phyloP scores from a whole-genome alignment of 2,797 vertebrate genomes.

The Protosalanx chinensis region DNA sequence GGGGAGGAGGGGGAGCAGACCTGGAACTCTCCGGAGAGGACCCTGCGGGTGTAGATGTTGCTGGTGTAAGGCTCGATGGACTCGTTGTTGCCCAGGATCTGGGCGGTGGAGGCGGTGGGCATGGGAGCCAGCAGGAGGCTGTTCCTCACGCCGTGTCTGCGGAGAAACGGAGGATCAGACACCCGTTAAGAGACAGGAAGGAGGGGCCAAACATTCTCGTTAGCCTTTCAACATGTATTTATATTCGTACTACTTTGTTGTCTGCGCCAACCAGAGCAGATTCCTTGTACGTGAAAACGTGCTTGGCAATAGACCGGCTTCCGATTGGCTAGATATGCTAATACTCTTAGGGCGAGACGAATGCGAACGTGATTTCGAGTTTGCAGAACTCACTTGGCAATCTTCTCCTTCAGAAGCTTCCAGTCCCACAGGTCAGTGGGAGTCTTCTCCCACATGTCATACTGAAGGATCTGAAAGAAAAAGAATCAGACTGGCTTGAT shows the following conservation, averaged over 20 bases:
- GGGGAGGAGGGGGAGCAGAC: constrained; percentile 45
- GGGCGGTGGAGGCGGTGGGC: constrained; percentile 97
- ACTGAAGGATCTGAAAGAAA: constrained; percentile 83
- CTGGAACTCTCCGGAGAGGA: constrained; percentile 98
- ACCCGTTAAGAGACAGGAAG: neutral
- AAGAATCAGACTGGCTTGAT: neutral
- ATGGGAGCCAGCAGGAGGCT: constrained; percentile 94
- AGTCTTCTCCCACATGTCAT: constrained; percentile 93
- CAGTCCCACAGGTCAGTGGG: constrained; percentile 91
- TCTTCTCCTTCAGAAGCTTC: constrained; percentile 88
- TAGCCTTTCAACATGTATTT: neutral
- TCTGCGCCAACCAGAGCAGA: no score
- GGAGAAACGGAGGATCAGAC: neutral
- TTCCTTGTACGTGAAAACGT: no score
- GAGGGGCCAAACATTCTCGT: neutral
- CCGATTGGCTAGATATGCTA: no score
- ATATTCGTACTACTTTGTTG: neutral
- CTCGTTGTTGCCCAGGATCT: constrained; percentile 98
- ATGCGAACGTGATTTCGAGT: neutral
- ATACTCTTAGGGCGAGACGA: neutral
- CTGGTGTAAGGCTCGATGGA: constrained; percentile 98
- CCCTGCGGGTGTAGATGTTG: constrained; percentile 96
- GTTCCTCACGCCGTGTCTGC: constrained; percentile 87
- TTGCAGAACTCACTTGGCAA: constrained; percentile 76
- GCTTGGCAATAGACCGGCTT: neutral